Evolutionary conservation across 2,888 invertebrate genomes (phyloP), one percentile per base, ranked within the genome.

Genomic region (Hirtodrosophila duncani): DNA sequence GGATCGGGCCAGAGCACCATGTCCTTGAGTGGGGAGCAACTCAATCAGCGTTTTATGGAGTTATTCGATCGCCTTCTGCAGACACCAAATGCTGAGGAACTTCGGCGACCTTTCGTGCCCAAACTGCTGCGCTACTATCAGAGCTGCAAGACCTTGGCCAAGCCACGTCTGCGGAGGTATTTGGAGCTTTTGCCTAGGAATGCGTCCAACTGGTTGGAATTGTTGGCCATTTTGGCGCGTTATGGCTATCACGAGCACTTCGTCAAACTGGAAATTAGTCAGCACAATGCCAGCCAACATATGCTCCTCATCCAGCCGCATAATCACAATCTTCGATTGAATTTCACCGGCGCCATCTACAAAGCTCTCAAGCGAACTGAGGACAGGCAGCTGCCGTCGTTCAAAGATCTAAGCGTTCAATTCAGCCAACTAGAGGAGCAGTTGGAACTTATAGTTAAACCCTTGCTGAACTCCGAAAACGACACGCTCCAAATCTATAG

Each of bases 171-270:
- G 5, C 27, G 38, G 1, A 71, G 61, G 13, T 81, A 83, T 31
- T 17, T 80, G 30, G 52, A 67, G 3, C 45, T 60, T n/a, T 21
- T 83, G 43, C n/a, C 34, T 0, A 7, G 20, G n/a, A 24, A 3
- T 20, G 18, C 18, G 6, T 13, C 31, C 1, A 59, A 81, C 31
- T 84, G 84, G 84, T 27, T 64, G 21, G 45, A 65, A 4, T 49
- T 67, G 10, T 6, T 82, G 17, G 68, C 71, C 2, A 17, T 67
- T 1, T 37, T 83, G 4, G 81, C 67, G 0, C 56, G 72, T 2
- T 84, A 71, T 26, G 81, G 84, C n/a, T 82, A 80, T 13, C 63
- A 56, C n/a, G 67, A 65, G 8, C 81, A 74, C 14, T 84, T 63
- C 24, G 57, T 83, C 2, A 58, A 67, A 13, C 21, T 74, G 3